phyloP scores from a whole-genome alignment of 1,140 invertebrate genomes.

The Musca domestica region DNA sequence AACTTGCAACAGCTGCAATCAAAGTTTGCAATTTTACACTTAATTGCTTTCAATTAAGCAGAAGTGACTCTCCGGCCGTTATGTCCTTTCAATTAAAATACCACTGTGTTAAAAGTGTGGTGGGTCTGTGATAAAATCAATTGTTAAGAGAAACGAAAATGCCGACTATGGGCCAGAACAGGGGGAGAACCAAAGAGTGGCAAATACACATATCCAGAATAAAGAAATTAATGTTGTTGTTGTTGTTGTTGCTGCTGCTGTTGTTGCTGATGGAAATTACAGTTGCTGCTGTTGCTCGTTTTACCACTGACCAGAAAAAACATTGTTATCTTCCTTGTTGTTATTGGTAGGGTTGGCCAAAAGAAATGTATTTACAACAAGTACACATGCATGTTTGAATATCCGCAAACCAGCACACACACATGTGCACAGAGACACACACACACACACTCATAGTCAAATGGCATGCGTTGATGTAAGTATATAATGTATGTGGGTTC shows the following conservation, averaged over 20 bases:
- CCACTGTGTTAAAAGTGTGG: slow-evolving; percentile 20
- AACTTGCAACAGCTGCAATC: slow-evolving; percentile 16
- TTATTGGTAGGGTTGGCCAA: neutral
- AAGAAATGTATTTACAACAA: slow-evolving; percentile 15
- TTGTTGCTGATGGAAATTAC: slow-evolving; percentile 18
- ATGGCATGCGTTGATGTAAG: too few species aligned
- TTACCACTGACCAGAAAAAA: slow-evolving; percentile 5
- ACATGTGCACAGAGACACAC: too few species aligned
- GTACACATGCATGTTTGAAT: neutral
- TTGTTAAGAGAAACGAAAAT: slow-evolving; percentile 17
- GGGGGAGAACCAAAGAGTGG: neutral
- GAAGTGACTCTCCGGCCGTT: slow-evolving; percentile 19
- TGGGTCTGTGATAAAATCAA: slow-evolving; percentile 16
- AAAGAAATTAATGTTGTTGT: neutral
- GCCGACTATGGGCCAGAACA: neutral
- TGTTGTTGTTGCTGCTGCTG: slow-evolving; percentile 15
- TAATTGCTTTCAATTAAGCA: slow-evolving; percentile 22
- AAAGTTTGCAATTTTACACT: slow-evolving; percentile 22
- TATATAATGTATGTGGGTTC: too few species aligned
- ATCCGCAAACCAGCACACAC: too few species aligned
- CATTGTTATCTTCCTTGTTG: slow-evolving; percentile 14
- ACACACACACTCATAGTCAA: too few species aligned
- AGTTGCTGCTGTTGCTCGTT: neutral
- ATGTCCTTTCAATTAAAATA: slow-evolving; percentile 22
- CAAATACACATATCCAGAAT: slow-evolving; percentile 7